Base-by-base conservation (phyloP, 2,113 vertebrate species). In the Ranitomeya variabilis region DNA sequence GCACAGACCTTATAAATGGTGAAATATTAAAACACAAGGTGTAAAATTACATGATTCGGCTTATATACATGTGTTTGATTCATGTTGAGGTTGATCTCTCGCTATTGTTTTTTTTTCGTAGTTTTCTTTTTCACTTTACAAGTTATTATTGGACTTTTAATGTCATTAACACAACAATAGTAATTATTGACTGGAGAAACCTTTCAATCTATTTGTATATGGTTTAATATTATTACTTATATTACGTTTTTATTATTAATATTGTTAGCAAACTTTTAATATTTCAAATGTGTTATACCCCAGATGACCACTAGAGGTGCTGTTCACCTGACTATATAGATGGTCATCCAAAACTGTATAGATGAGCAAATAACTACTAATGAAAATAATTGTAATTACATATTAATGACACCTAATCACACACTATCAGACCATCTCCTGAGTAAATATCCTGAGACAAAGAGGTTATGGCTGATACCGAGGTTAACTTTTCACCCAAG, bases 401-500 rank as follows among this genome's bases (percentile, higher is more conserved):
- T 13, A 55, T 14, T 55, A 79, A 79, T 3, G 15, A 79, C 52
- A 52, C 73, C 45, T 76, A 37, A 76, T 76, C 45, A 59, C 1
- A 23, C 26, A 21, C 26, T 26, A 57, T 80, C 23, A 31, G 7
- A 31, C 8, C n/a, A 31, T 31, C 54, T 10, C 14, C 15, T 2
- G 55, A n/a, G 55, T 80, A 26, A 57, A 57, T 60, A 16, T 57
- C 45, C 85, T 79, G 52, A 37, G 8, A 76, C n/a, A 5, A 60
- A 60, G 10, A 19, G 26, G 26, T 60, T 60, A 73, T 18, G 1
- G 15, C 18, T 16, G 19, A 60, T 59, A 45, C 10, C 4, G n/a
- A 21, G 52, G 14, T 71, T 31, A 21, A 60, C 14, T 73, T n/a
- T 60, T 83, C 31, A 76, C 57, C 74, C 59, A 87, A 83, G 79